Conservation (phyloP, 92 coral and sea anemone genomes). For the Isaurus tuberculatus region DNA sequence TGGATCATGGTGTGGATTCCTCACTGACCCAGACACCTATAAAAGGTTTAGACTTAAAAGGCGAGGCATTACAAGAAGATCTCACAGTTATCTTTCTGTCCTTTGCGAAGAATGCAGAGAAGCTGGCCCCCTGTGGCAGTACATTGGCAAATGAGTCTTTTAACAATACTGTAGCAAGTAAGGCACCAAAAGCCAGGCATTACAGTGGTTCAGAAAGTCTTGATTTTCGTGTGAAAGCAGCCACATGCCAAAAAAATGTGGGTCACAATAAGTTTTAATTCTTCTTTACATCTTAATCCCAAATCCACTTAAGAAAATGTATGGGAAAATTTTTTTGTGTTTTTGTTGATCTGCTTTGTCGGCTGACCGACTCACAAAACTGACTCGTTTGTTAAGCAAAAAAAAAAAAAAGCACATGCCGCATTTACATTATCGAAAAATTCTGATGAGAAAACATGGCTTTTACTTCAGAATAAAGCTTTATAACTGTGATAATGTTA, state of each 20-base stretch:
- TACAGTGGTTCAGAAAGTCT: constrained; percentile 51
- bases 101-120: constrained; percentile 10
- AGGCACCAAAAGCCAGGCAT: constrained; percentile 57
- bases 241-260: constrained; percentile 44
- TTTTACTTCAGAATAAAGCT: constrained; percentile 29
- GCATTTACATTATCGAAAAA: neutral
- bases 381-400: neutral
- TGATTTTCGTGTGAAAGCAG: constrained; percentile 56
- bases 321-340: neutral
- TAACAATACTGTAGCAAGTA: constrained; percentile 41
- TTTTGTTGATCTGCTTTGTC: neutral
- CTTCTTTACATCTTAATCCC: neutral
- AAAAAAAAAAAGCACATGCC: neutral
- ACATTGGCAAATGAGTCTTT: constrained; percentile 48
- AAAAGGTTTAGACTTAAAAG: constrained; percentile 55
- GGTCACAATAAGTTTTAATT: constrained; percentile 22
- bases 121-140: constrained; percentile 47
- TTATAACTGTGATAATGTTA: constrained; percentile 17
- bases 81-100: constrained; percentile 1
- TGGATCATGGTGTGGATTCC: constrained; percentile 55
- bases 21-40: constrained; percentile 44
- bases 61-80: constrained; percentile 47
- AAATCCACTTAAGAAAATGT: neutral
- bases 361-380: neutral
- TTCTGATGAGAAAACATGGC: neutral